These are phyloP conservation scores for Lamellibrachia luymesi DNA, from an alignment of 1,140 invertebrate genomes.

Conservation along the genomic window DNA sequence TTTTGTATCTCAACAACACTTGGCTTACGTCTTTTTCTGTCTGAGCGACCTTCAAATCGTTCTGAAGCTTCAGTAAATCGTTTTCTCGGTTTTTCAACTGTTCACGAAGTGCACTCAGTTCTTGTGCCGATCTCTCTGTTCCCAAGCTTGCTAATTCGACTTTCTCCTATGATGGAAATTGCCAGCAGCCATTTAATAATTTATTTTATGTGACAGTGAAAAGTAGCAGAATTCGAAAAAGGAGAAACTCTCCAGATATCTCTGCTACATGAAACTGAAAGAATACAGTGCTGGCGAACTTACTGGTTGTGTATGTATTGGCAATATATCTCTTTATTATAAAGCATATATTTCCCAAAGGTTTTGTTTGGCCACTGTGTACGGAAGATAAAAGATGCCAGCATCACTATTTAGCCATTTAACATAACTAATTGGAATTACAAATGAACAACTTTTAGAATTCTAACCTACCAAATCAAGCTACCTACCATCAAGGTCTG, in stretches of 20 bases:
- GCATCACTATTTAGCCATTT: not conserved
- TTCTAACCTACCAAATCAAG: too few relatives aligned
- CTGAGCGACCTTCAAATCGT: not conserved
- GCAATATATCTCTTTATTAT: not conserved
- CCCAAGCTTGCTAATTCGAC: not conserved
- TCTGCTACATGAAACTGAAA: not conserved
- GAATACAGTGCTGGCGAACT: not conserved
- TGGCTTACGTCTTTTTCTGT: not conserved
- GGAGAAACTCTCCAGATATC: not conserved
- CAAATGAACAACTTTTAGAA: not conserved
- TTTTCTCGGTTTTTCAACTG: conserved; percentile 5
- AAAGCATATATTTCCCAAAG: not conserved
- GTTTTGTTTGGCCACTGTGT: not conserved
- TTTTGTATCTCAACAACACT: not conserved
- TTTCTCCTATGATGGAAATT: not conserved
- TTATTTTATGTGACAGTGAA: not conserved
- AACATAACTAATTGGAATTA: not conserved
- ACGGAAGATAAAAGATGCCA: not conserved
- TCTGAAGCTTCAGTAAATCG: not conserved
- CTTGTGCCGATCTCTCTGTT: not conserved
- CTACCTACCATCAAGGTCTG: too few relatives aligned
- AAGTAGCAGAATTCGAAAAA: not conserved
- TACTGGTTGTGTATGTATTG: not conserved
- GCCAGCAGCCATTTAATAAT: not conserved
- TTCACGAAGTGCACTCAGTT: not conserved